Evolutionary conservation across 2,113 vertebrate genomes (phyloP), one percentile per base, ranked within the genome.

Genomic region (Acrocephalus kingi): DNA sequence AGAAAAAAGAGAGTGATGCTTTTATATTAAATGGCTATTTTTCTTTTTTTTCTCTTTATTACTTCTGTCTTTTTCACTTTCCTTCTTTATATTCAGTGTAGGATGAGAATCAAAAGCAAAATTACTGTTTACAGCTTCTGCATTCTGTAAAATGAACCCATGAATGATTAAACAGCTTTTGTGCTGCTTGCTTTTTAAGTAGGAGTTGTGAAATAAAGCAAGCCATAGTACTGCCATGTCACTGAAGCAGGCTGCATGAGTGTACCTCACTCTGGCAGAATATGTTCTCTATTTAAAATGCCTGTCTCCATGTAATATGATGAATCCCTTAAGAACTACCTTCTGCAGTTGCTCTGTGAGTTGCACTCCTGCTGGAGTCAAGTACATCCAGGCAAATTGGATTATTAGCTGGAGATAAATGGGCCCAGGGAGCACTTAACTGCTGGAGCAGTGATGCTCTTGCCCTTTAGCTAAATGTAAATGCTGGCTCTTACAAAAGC

Each of bases 381-480:
- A 91, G 61, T n/a, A 89, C 52, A 77, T 81, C 48, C 74, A 78
- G 92, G 78, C 51, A 96, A 96, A 92, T 48, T 88, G 71, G 75
- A 88, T 94, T 74, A 80, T 92, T 93, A 95, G 58, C 86, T 87
- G 48, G 54, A 95, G 91, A 94, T 94, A 94, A 96, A 95, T 82
- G 73, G 88, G 73, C 61, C 80, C 45, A 68, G 76, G 78, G 83
- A 96, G 80, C 84, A 95, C 87, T 93, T 96, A 82, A 88, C 37
- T 88, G 73, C 63, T 89, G 59, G 15, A 92, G 63, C 4, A 11
- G 6, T 68, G 72, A 59, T 87, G 62, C 30, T 94, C 7, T 0
- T 89, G 93, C 83, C 80, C 87, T 96, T 91, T 74, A 87, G 22
- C 39, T 52, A 59, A 76, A 80, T 33, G 27, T 49, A 88, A 94